phyloP scores from a whole-genome alignment of 2,888 invertebrate genomes.

The Lithosia quadra region DNA sequence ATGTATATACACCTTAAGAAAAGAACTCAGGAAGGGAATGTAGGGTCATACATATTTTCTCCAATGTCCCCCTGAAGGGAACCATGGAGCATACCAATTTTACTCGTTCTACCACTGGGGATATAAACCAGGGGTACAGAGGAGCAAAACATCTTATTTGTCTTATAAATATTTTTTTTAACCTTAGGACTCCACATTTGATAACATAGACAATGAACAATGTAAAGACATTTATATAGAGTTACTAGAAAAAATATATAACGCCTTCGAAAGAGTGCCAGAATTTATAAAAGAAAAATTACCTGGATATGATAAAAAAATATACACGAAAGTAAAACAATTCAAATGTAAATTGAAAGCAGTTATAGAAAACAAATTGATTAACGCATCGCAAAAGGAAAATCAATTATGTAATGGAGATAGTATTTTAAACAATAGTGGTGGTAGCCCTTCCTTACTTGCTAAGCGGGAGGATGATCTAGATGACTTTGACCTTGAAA shows the following conservation, averaged over 20 bases:
- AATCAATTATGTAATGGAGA: conserved; percentile 47
- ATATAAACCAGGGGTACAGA: no score
- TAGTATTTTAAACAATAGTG: conserved; percentile 35
- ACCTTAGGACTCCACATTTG: conserved; percentile 55
- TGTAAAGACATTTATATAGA: conserved; percentile 87
- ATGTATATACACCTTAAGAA: no score
- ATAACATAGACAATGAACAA: conserved; percentile 60
- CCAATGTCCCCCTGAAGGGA: no score
- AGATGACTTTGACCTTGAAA: conserved; percentile 63
- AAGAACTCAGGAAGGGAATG: no score
- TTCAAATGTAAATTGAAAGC: conserved; percentile 87
- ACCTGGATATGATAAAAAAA: conserved; percentile 86
- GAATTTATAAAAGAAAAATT: conserved; percentile 87
- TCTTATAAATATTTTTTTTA: conserved; percentile 8
- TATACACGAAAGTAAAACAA: conserved; percentile 86
- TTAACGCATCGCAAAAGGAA: conserved; percentile 41
- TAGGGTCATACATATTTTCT: no score
- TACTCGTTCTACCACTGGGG: no score
- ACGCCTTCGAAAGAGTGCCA: conserved; percentile 89
- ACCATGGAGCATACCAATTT: no score
- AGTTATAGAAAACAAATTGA: conserved; percentile 74
- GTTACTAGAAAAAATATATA: conserved; percentile 88
- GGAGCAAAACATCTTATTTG: no score
- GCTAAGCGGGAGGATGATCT: conserved; percentile 58
- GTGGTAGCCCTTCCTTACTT: conserved; percentile 56